These are phyloP conservation scores for Agapornis canus DNA, from an alignment of 2,797 vertebrate genomes.

Conservation along the genomic window DNA sequence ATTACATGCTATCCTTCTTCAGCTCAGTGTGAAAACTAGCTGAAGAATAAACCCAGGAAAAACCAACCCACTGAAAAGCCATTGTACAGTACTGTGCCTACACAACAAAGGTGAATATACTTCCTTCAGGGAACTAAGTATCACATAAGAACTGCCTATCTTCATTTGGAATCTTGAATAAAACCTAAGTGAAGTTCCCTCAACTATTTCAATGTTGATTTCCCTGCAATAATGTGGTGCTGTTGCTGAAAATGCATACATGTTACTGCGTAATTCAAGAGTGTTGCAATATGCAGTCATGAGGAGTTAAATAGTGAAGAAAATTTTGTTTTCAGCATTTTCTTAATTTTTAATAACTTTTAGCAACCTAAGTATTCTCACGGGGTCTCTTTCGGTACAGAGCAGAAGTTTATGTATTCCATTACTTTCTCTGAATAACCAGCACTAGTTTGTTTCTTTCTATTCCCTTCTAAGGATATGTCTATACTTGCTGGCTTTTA, in stretches of 20 bases:
- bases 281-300: not conserved
- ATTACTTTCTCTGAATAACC: not conserved
- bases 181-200: not conserved
- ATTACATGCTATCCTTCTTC: slow-evolving; percentile 24
- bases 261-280: not conserved
- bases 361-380: not conserved
- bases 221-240: not conserved
- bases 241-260: not conserved
- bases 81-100: not conserved
- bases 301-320: not conserved
- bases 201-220: not conserved
- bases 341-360: not conserved
- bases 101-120: not conserved
- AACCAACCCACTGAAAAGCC: not conserved
- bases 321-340: not conserved
- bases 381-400: not conserved
- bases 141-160: not conserved
- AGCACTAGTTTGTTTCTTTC: not conserved
- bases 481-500: not conserved
- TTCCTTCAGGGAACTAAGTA: not conserved
- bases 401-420: not conserved
- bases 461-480: not conserved
- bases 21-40: slow-evolving; percentile 1
- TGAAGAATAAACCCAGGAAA: not conserved
- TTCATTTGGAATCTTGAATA: not conserved